These are phyloP conservation scores for Myoxocephalus aenaeus DNA, from an alignment of 2,797 vertebrate genomes.

Conservation along the genomic window DNA sequence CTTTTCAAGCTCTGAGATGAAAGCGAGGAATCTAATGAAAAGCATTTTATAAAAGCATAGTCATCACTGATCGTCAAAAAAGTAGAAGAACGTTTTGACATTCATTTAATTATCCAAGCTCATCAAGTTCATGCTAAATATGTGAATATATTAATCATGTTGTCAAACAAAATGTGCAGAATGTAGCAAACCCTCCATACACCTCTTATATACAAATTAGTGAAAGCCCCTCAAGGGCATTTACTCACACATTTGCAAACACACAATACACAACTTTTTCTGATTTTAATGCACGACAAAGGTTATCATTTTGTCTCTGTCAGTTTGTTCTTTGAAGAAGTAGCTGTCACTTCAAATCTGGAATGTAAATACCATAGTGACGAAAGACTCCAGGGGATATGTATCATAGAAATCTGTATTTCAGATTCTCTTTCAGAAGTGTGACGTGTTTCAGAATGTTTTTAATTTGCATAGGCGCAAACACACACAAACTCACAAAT, in stretches of 20 bases:
- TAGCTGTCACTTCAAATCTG: conserved; percentile 41
- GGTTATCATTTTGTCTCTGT: conserved; percentile 50
- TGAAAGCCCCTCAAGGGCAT: conserved; percentile 49
- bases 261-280: neutral
- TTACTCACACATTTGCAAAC: neutral
- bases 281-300: conserved; percentile 30
- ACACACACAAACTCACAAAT: neutral
- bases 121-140: conserved; percentile 50
- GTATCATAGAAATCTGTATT: conserved; percentile 29
- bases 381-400: conserved; percentile 22
- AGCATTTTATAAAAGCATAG: neutral
- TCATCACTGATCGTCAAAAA: conserved; percentile 25
- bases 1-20: conserved; percentile 31
- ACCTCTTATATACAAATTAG: conserved; percentile 37
- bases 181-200: conserved; percentile 2
- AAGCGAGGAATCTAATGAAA: conserved; percentile 28
- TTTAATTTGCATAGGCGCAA: conserved; percentile 35
- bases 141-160: conserved; percentile 52
- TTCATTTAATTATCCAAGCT: conserved; percentile 44
- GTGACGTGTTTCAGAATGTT: conserved; percentile 35
- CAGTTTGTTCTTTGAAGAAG: conserved; percentile 51
- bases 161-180: conserved; percentile 32
- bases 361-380: conserved; percentile 31
- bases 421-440: conserved; percentile 42
- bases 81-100: conserved; percentile 12